These are phyloP conservation scores for Elephas maximus DNA, from an alignment of 2,113 vertebrate genomes.

Conservation along the genomic window DNA sequence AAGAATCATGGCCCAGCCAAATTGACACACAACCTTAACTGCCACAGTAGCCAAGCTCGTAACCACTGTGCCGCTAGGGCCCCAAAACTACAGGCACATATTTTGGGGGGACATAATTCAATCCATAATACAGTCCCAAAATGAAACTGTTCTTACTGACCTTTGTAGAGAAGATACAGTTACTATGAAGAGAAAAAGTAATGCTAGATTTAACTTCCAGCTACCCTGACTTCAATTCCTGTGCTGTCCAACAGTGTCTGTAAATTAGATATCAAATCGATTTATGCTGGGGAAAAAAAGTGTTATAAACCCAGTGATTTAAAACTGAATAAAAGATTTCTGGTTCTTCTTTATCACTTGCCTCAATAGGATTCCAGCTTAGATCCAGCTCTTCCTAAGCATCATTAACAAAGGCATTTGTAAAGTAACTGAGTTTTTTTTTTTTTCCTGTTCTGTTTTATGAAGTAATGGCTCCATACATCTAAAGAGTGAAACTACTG, in stretches of 20 bases:
- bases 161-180: constrained; percentile 61
- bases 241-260: constrained; percentile 33
- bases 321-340: constrained; percentile 27
- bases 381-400: neutral
- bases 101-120: too few relatives aligned
- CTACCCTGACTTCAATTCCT: constrained; percentile 44
- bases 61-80: too few relatives aligned
- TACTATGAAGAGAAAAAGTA: neutral
- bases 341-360: constrained; percentile 54
- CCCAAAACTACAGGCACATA: neutral
- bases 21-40: too few relatives aligned
- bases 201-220: constrained; percentile 63
- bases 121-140: neutral
- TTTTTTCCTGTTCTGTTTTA: constrained; percentile 59
- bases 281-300: constrained; percentile 18
- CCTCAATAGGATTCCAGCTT: constrained; percentile 55
- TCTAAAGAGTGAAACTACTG: constrained; percentile 3
- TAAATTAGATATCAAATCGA: constrained; percentile 74
- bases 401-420: constrained; percentile 40
- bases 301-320: constrained; percentile 19
- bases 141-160: constrained; percentile 63
- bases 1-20: too few relatives aligned
- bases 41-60: too few relatives aligned
- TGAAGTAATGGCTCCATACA: neutral
- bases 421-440: constrained; percentile 63